These are phyloP conservation scores for Neosilurus hyrtlii DNA, from an alignment of 2,797 vertebrate species.

Conservation along the genomic window DNA sequence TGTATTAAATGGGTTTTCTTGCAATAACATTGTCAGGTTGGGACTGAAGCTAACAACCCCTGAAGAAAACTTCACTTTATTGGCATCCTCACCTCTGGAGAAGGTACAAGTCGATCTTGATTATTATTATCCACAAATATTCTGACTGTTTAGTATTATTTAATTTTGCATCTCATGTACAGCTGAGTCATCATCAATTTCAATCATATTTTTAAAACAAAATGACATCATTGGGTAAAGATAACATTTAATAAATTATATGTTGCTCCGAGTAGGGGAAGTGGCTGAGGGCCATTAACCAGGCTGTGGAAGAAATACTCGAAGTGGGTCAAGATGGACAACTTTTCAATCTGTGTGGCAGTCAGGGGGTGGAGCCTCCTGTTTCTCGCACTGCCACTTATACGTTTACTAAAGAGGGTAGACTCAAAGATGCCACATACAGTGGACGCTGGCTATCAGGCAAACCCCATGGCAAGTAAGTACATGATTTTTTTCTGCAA, in stretches of 20 bases:
- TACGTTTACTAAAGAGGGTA: constrained; percentile 85
- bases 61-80: constrained; percentile 88
- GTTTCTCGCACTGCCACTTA: constrained; percentile 87
- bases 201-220: too few species aligned
- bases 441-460: constrained; percentile 88
- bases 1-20: neutral
- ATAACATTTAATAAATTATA: neutral
- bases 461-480: constrained; percentile 89
- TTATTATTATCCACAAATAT: neutral
- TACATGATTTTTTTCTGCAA: constrained; percentile 19
- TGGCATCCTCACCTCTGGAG: constrained; percentile 88
- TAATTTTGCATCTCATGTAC: neutral
- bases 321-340: constrained; percentile 68
- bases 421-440: constrained; percentile 89
- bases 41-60: constrained; percentile 91
- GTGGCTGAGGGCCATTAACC: constrained; percentile 89
- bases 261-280: constrained; percentile 76
- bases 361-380: constrained; percentile 79
- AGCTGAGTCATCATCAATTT: too few species aligned
- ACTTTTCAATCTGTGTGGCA: constrained; percentile 67
- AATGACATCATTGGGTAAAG: neutral
- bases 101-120: constrained; percentile 76
- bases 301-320: constrained; percentile 87
- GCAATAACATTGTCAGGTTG: constrained; percentile 68
- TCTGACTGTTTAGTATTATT: neutral